These are phyloP conservation scores for Neodontobutis hainanensis DNA, from an alignment of 2,113 vertebrate genomes.

Conservation along the genomic window DNA sequence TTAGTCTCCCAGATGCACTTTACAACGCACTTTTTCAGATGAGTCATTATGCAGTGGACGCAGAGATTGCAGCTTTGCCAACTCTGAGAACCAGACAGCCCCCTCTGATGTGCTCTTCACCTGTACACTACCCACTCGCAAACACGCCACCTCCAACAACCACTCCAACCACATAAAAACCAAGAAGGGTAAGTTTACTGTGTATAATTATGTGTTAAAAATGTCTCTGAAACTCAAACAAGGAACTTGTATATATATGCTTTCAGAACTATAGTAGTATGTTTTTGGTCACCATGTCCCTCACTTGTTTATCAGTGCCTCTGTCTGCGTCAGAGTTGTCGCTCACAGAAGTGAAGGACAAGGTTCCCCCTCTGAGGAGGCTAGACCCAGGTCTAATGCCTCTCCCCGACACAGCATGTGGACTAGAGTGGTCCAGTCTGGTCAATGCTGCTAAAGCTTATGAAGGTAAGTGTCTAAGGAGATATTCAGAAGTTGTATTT, in stretches of 20 bases:
- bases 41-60: constrained; percentile 91
- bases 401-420: constrained; percentile 86
- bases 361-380: constrained; percentile 78
- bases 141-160: constrained; percentile 68
- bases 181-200: constrained; percentile 81
- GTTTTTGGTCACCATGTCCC: constrained; percentile 12
- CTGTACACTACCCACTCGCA: constrained; percentile 85
- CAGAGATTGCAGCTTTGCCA: constrained; percentile 82
- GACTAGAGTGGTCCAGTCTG: constrained; percentile 92
- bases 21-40: constrained; percentile 90
- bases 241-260: neutral
- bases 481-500: neutral
- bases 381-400: constrained; percentile 90
- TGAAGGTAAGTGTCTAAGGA: constrained; percentile 78
- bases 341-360: constrained; percentile 82
- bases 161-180: constrained; percentile 63
- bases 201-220: neutral
- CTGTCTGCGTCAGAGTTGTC: constrained; percentile 88
- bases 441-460: constrained; percentile 90
- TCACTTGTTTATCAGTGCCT: constrained; percentile 68
- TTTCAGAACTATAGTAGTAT: neutral
- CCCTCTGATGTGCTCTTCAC: constrained; percentile 84
- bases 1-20: constrained; percentile 83
- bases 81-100: constrained; percentile 71
- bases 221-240: neutral